phyloP scores from a whole-genome alignment of 2,888 invertebrate genomes.

The Gordius sp. region DNA sequence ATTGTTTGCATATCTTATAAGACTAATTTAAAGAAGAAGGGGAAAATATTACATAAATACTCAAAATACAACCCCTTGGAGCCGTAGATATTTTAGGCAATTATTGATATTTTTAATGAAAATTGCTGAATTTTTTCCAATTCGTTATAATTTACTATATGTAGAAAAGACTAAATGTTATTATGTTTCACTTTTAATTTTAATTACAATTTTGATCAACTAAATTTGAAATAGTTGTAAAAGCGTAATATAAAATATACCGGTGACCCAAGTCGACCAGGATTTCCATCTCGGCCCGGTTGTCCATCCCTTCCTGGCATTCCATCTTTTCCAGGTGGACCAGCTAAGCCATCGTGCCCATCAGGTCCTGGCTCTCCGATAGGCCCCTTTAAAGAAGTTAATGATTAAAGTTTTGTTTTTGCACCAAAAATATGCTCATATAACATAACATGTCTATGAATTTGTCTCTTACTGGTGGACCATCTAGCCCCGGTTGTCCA shows the following conservation, averaged over 20 bases:
- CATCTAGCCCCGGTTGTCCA: constrained; percentile 15
- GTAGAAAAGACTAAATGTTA: too few relatives aligned
- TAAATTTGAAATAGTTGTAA: not conserved
- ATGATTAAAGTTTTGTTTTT: not conserved
- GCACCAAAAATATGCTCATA: not conserved
- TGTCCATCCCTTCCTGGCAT: constrained; percentile 16
- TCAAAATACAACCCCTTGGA: too few relatives aligned
- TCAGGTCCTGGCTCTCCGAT: constrained; percentile 5
- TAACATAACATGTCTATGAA: not conserved
- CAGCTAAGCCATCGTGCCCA: constrained; percentile 13
- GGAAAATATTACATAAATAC: too few relatives aligned
- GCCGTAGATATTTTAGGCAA: too few relatives aligned
- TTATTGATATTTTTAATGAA: too few relatives aligned
- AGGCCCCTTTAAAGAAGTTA: not conserved
- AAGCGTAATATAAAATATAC: too few relatives aligned
- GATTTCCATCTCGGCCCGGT: constrained; percentile 17
- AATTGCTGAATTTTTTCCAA: too few relatives aligned
- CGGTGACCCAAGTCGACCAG: not conserved
- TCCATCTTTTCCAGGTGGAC: constrained; percentile 15
- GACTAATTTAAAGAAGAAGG: too few relatives aligned
- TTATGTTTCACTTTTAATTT: not conserved
- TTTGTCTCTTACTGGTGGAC: constrained; percentile 11
- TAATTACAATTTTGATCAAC: not conserved
- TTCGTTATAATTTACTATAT: too few relatives aligned
- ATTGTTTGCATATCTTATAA: not conserved